Conservation (phyloP, 2,113 vertebrate species). For the Centropristis striata region DNA sequence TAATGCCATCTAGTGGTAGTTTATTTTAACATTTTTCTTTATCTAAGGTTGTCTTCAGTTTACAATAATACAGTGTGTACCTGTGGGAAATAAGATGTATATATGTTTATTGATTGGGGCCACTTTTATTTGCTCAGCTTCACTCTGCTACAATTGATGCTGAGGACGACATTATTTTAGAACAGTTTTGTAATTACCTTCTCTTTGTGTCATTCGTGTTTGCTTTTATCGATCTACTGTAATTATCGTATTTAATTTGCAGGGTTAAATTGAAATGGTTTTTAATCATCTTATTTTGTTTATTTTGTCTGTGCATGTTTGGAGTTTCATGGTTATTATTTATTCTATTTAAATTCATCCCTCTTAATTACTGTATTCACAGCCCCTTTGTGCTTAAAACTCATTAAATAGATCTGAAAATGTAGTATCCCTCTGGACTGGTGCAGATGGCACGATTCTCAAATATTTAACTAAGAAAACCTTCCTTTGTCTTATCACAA, state of each 20-base stretch:
- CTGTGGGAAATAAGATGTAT: slow-evolving; percentile 22
- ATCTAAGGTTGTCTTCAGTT: background rate
- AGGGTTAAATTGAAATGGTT: slow-evolving; percentile 66
- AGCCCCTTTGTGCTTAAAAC: background rate
- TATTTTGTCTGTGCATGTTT: slow-evolving; percentile 85
- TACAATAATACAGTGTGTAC: background rate
- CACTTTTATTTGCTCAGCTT: slow-evolving; percentile 29
- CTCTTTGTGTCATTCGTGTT: slow-evolving; percentile 13
- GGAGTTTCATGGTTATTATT: slow-evolving; percentile 92
- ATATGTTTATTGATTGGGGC: slow-evolving; percentile 20
- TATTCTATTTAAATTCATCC: slow-evolving; percentile 78
- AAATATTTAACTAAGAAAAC: background rate
- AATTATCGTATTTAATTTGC: slow-evolving; percentile 72
- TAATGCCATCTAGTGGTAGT: slow-evolving; percentile 76
- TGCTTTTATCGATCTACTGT: background rate
- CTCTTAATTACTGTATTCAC: background rate
- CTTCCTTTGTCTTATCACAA: background rate
- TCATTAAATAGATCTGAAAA: slow-evolving; percentile 18
- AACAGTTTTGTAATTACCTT: slow-evolving; percentile 31
- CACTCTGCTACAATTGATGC: slow-evolving; percentile 28
- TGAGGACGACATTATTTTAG: slow-evolving; percentile 17
- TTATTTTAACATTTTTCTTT: slow-evolving; percentile 18
- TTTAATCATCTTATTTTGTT: slow-evolving; percentile 84
- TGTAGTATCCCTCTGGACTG: background rate
- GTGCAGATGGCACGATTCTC: background rate